A percentile compares a stretch with the other conserved stretches of the same genome.
These are phyloP conservation scores for Drosophila percnosoma DNA, from an alignment of 2,888 invertebrate genomes.

Conservation along the genomic window DNA sequence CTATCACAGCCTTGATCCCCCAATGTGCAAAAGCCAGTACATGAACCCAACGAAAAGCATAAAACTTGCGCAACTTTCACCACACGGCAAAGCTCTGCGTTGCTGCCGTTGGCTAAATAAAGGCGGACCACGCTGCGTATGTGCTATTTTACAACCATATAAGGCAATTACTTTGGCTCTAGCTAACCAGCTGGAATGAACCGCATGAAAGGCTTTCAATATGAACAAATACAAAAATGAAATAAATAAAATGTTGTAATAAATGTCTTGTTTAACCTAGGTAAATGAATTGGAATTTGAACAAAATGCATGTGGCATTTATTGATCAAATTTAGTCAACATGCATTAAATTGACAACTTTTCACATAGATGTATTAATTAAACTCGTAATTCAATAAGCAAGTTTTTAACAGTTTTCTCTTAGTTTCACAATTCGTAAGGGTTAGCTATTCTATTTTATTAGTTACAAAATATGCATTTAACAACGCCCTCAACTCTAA, in stretches of 20 bases:
- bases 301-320: not conserved
- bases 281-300: not conserved
- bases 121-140: conserved; percentile 31
- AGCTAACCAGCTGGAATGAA: conserved; percentile 4
- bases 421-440: not conserved
- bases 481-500: too few species aligned
- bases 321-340: not conserved
- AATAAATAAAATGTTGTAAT: conserved; percentile 7
- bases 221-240: not conserved
- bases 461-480: not conserved
- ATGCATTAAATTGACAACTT: not conserved
- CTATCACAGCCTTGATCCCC: not conserved
- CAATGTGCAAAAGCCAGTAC: not conserved
- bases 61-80: conserved; percentile 30
- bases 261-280: not conserved
- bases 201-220: not conserved
- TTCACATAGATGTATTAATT: not conserved
- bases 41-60: conserved; percentile 5
- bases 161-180: conserved; percentile 5
- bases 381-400: not conserved
- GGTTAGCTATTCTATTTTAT: not conserved
- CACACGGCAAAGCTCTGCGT: conserved; percentile 13
- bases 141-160: conserved; percentile 30
- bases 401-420: not conserved
- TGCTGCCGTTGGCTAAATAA: not conserved